Conservation (phyloP, 2,797 vertebrate genomes). For the Anolis apletophallus region DNA sequence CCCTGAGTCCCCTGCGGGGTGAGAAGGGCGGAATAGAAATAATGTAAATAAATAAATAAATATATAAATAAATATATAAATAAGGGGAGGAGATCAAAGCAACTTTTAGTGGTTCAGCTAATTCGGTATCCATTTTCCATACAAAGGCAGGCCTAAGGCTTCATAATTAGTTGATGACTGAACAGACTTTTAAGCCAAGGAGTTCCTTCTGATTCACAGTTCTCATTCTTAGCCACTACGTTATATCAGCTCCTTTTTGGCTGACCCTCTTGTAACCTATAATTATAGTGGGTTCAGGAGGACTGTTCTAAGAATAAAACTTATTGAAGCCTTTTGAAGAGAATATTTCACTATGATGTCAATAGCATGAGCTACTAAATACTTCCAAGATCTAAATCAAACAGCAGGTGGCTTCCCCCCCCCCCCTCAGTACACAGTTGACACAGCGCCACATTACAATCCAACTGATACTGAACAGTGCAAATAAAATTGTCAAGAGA, state of each 20-base stretch:
- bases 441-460: not conserved
- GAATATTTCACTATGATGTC: not conserved
- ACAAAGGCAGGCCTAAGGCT: slow-evolving; percentile 7
- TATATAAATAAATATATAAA: too few species aligned
- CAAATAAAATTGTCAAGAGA: slow-evolving; percentile 4
- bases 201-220: not conserved
- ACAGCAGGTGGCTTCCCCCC: slow-evolving; percentile 31
- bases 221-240: slow-evolving; percentile 8
- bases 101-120: not conserved
- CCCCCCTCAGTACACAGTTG: slow-evolving; percentile 30
- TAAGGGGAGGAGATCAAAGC: not conserved
- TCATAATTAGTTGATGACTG: not conserved
- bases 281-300: slow-evolving; percentile 37
- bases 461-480: not conserved
- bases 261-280: not conserved
- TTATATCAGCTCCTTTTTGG: slow-evolving; percentile 19
- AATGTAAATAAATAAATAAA: too few species aligned
- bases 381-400: slow-evolving; percentile 25
- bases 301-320: slow-evolving; percentile 49
- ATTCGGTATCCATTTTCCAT: not conserved
- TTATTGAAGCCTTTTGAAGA: slow-evolving; percentile 5
- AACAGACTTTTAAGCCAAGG: not conserved
- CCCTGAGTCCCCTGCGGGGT: too few species aligned
- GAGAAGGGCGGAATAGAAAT: too few species aligned
- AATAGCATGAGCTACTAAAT: slow-evolving; percentile 19